Evolutionary conservation across 2,797 vertebrate species (phyloP), one percentile per base, ranked within the genome.

Genomic region (Phylloscopus collybita): DNA sequence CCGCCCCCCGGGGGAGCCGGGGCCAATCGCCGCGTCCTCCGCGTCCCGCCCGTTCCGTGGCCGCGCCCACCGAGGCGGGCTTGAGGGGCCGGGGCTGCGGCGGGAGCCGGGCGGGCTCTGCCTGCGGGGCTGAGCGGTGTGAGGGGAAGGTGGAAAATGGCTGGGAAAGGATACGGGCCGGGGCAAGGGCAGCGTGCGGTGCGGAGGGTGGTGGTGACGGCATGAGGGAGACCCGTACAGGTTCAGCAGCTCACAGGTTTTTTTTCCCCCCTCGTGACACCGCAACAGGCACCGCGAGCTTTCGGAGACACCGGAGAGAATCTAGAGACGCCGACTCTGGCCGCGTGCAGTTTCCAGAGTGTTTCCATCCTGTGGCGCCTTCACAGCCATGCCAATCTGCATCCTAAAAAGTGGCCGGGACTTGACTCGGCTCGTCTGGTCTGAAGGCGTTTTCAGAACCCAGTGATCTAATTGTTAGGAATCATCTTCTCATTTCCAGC

Each of bases 1-100:
- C 80, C 87, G 16, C 65, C 88, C 88, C 4, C 1, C 0, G 0
- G 0, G 0, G 4, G 36, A 27, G 26, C 0, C 2, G 1, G 1
- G 20, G 0, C 89, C 83, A 94, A 93, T 94, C 76, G 38, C 9
- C 3, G n/a, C 4, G 2, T 1, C 19, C 3, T 3, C 0, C 0
- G 3, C 32, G 11, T n/a, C 53, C 88, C 94, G 53, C 89, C 94
- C 76, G 16, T 5, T 14, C 47, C 1, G 1, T 40, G 18, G 86
- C 34, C 69, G 4, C 71, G 70, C 88, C 88, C 81, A 4, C 6
- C 1, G 4, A 2, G 18, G 27, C 21, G 11, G 2, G 11, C 56
- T 4, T 15, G 8, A 5, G 1, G 44, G 50, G 3, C 8, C 11
- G 53, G 42, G 23, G 40, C 29, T 1, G 34, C 7, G 27, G 26